Conservation (phyloP, 2,113 vertebrate species). For the Syngnathoides biaculeatus region DNA sequence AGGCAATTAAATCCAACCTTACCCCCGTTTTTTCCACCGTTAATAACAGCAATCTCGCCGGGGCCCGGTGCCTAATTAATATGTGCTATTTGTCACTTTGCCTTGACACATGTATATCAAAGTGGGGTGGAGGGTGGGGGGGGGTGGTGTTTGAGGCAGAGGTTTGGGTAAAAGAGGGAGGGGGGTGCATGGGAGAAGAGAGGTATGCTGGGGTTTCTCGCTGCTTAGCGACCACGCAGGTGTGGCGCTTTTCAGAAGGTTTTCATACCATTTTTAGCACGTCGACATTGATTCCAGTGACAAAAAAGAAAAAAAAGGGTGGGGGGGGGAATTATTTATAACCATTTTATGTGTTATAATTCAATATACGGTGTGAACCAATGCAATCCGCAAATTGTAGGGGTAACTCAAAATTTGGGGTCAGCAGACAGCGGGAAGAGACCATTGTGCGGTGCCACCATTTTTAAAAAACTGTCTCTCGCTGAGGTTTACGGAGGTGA, state of each 20-base stretch:
- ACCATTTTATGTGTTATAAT: not conserved
- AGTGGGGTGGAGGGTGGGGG: conserved; percentile 75
- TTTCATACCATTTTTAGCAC: not conserved
- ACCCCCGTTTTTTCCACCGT: conserved; percentile 85
- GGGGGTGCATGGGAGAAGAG: conserved; percentile 54
- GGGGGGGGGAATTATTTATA: too few relatives aligned
- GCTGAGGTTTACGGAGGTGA: too few relatives aligned
- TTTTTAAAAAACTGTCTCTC: too few relatives aligned
- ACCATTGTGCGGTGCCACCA: too few relatives aligned
- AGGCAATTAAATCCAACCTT: conserved; percentile 99
- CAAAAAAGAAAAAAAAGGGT: too few relatives aligned
- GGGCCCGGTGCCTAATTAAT: conserved; percentile 99
- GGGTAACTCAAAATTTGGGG: not conserved
- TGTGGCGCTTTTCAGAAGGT: not conserved
- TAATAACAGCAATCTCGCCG: conserved; percentile 99
- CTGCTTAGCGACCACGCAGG: conserved; percentile 4
- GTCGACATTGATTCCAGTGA: not conserved
- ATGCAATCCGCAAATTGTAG: not conserved
- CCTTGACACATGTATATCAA: conserved; percentile 98
- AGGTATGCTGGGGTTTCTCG: conserved; percentile 50
- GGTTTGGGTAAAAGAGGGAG: conserved; percentile 21
- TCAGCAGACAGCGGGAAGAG: not conserved
- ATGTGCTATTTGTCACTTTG: conserved; percentile 99
- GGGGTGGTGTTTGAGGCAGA: conserved; percentile 55
- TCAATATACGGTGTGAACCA: not conserved